Evolutionary conservation across 2,113 vertebrate species (phyloP).

Genomic region (Amazona vittata): DNA sequence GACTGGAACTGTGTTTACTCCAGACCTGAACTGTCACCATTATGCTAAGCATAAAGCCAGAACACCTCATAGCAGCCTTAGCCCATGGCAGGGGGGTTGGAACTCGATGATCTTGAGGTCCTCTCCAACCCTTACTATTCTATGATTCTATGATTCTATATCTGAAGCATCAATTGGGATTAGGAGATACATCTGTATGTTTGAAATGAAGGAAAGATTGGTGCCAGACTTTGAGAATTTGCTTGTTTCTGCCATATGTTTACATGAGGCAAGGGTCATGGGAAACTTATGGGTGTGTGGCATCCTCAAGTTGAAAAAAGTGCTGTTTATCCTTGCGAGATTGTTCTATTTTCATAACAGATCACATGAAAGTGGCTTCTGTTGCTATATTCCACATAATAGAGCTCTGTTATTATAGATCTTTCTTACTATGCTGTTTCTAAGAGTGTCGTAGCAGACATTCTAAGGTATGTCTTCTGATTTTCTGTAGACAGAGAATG

Average conservation of each 20-base stretch:
- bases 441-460: neutral
- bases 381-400: neutral
- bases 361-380: neutral
- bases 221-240: neutral
- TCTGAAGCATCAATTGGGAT: neutral
- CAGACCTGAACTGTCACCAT: neutral
- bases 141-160: neutral
- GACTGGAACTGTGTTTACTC: neutral
- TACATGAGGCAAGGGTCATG: neutral
- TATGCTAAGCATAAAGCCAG: neutral
- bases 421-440: neutral
- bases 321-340: neutral
- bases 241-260: neutral
- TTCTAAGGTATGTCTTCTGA: neutral
- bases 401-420: neutral
- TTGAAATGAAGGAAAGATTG: neutral
- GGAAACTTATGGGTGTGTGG: neutral
- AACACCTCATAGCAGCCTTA: neutral
- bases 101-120: too few relatives aligned
- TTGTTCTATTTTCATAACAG: neutral
- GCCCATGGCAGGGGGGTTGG: too few relatives aligned
- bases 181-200: neutral
- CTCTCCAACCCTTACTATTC: too few relatives aligned
- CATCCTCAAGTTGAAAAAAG: neutral
- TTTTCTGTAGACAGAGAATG: neutral